Percentiles rank a stretch among this genome's conserved stretches.
phyloP scores from a whole-genome alignment of 2,888 invertebrate species.

The Catocala sponsa region DNA sequence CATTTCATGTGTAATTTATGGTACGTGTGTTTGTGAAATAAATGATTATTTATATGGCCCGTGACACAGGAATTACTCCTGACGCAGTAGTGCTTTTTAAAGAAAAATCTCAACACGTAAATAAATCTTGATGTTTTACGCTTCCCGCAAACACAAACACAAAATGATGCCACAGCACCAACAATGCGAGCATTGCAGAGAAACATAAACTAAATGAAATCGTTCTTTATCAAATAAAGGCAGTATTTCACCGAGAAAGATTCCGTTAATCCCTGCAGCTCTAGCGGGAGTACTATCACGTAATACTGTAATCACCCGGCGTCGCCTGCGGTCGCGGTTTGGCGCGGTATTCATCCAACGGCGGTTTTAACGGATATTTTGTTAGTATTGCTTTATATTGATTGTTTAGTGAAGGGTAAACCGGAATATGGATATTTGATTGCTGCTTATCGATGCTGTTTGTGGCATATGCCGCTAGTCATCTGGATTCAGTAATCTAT shows the following conservation, averaged over 20 bases:
- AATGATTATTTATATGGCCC: too few species aligned
- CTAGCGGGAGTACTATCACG: slow-evolving; percentile 34
- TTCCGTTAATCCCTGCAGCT: slow-evolving; percentile 48
- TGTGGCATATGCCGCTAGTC: slow-evolving; percentile 1
- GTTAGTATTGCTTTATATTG: slow-evolving; percentile 15
- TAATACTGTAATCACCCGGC: slow-evolving; percentile 33
- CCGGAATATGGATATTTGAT: not conserved
- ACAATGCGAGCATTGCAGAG: not conserved
- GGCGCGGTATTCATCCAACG: slow-evolving; percentile 36
- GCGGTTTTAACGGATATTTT: slow-evolving; percentile 46
- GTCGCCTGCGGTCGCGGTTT: slow-evolving; percentile 51
- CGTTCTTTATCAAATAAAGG: slow-evolving; percentile 4
- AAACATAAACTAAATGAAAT: not conserved
- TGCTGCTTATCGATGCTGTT: not conserved
- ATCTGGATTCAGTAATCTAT: too few species aligned
- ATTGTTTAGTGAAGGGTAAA: slow-evolving; percentile 8
- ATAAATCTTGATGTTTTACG: too few species aligned
- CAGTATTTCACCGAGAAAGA: not conserved
- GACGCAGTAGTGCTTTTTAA: too few species aligned
- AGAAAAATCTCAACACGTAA: too few species aligned
- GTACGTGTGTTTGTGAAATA: too few species aligned
- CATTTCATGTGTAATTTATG: too few species aligned
- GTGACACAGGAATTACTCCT: too few species aligned
- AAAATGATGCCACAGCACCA: not conserved
- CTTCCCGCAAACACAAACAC: too few species aligned